Evolutionary conservation across 2,797 vertebrate genomes (phyloP).

Genomic region (Ptychadena robeensis): DNA sequence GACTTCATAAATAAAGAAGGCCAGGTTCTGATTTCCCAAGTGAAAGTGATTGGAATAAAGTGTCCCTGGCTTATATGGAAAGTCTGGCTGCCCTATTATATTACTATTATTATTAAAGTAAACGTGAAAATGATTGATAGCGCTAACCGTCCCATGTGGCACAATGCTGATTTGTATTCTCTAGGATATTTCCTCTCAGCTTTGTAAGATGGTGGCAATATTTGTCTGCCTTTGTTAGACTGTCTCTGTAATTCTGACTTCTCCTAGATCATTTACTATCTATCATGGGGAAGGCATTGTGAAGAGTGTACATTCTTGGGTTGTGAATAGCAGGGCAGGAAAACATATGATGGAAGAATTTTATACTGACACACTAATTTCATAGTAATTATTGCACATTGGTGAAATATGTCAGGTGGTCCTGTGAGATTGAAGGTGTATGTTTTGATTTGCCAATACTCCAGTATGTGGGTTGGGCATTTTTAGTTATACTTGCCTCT

Average conservation of each 20-base stretch:
- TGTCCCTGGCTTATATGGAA: not conserved
- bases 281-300: not conserved
- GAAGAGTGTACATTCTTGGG: not conserved
- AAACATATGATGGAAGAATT: not conserved
- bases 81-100: not conserved
- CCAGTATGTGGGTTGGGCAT: not conserved
- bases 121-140: not conserved
- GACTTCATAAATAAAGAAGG: too few relatives aligned
- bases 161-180: not conserved
- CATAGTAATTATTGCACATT: not conserved
- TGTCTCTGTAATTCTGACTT: not conserved
- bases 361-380: not conserved
- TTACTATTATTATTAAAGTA: not conserved
- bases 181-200: not conserved
- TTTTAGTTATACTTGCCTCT: not conserved
- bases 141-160: not conserved
- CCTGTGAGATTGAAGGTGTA: not conserved
- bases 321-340: not conserved
- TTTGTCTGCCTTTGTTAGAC: not conserved
- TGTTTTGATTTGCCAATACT: not conserved
- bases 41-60: too few relatives aligned
- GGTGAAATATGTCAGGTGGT: not conserved
- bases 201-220: not conserved
- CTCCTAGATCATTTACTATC: not conserved
- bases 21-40: too few relatives aligned